These are phyloP conservation scores for Cynocephalus volans DNA, from an alignment of 2,113 vertebrate genomes.

Conservation along the genomic window DNA sequence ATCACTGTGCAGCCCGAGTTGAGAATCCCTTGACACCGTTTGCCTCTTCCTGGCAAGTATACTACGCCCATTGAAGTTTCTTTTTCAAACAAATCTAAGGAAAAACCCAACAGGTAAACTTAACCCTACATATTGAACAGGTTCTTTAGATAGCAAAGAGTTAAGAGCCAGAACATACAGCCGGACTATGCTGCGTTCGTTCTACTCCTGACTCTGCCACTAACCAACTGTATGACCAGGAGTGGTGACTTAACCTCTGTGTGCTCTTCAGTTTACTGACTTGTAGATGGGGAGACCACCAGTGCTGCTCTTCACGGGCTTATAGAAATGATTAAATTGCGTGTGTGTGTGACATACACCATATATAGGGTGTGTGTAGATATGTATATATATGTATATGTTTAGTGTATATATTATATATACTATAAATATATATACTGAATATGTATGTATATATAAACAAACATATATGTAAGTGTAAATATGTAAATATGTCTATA, in stretches of 20 bases:
- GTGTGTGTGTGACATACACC: neutral
- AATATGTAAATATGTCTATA: neutral
- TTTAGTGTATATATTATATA: no score
- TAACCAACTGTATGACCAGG: neutral
- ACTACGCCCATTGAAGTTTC: neutral
- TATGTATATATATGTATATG: neutral
- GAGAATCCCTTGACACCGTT: neutral
- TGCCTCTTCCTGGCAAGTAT: neutral
- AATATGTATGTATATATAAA: neutral
- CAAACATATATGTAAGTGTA: no score
- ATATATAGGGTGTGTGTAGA: neutral
- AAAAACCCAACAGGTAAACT: neutral
- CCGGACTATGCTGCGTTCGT: neutral
- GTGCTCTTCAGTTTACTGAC: neutral
- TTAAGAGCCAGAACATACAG: neutral
- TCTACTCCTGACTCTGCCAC: neutral
- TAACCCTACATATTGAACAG: neutral
- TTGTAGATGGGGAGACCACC: neutral
- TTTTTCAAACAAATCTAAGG: conserved; percentile 41
- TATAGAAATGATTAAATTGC: neutral
- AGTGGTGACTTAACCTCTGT: neutral
- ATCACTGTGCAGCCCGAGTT: neutral
- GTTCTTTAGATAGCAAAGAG: neutral
- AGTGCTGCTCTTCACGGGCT: neutral
- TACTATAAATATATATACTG: neutral